Base-by-base conservation (phyloP, 2,888 invertebrate species). In the Willowsia nigromaculata region DNA sequence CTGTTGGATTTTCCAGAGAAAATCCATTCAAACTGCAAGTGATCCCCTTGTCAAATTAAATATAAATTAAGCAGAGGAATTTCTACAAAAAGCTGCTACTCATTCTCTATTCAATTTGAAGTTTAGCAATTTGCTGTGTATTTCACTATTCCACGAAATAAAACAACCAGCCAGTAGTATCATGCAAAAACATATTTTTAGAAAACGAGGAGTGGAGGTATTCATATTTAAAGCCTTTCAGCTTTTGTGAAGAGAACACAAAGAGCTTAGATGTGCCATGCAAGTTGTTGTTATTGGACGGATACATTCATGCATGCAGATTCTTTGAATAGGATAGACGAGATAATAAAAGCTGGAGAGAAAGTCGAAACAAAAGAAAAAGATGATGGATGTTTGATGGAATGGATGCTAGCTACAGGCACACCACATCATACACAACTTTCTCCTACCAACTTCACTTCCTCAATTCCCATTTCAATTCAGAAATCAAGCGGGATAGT, bases 11-110 rank as follows among this genome's bases (percentile, higher is more conserved):
- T 18, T 1, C 56, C 40, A 40, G n/a, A 56, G 22, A 18, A 37
- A 68, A 68, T 68, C 37, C 50, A 50, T 47, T 74, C 74, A 47
- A 43, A 30, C 47, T 74, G 74, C 4, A 13, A 76, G 53, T 50
- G 76, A 76, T 50, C 50, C 15, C 76, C 18, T 76, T 47, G 76
- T 76, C 76, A 76, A 76, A 76, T 76, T 76, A 76, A 76, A 76
- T 76, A 76, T 76, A 53, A 76, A 76, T 76, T 76, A 76, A 15
- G 71, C 25, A 71, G 33, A n/a, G 53, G 53, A 56, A 71, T 65
- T 27, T 80, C 1, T 3, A 56, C 5, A 18, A 56, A 22, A 22
- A 22, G 47, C 47, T 13, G 11, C 13, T 47, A 13, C 47, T 13
- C 47, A 13, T 2, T 47, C 47, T 47, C 47, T 22, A 56, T 56